Base-by-base conservation (phyloP, 2,113 vertebrate genomes). In the Dasyornis broadbenti region DNA sequence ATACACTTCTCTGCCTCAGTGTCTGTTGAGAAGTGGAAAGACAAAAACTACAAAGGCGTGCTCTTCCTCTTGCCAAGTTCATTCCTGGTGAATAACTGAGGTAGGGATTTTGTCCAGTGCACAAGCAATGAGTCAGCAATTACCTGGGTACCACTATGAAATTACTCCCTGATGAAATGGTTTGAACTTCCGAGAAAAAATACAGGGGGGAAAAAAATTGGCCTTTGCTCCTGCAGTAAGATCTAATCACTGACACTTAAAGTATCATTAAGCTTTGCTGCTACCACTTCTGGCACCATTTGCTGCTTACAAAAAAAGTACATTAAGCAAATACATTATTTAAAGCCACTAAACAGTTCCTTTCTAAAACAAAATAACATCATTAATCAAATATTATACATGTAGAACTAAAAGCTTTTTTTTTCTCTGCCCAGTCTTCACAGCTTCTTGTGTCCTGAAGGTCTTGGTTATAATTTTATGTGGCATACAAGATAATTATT, bases 141-240 rank as follows among this genome's bases (percentile, higher is more conserved):
- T 52, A 70, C 49, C 61, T 52, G 61, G 7, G 3, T 68, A 68
- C 11, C 53, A 39, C 45, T 57, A 61, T 31, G 49, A 42, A 94
- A 88, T 53, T 42, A 37, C 20, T 84, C 76, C 54, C 40, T 40
- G 12, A 69, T 39, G 1, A 92, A 63, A 84, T n/a, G 7, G 65
- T 56, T 75, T 56, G 22, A 81, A n/a, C 20, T 73, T 69, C 53
- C 18, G 87, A 75, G 37, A 50, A 65, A 73, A 89, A 59, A 89
- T 6, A 64, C 2, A 8, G 5, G 5, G 11, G 0, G 3, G 1
- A 4, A 22, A 40, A 56, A 35, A 35, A 39, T 0, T 28, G 16
- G 30, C 17, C 66, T 91, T 91, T 86, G 53, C 37, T 82, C n/a
- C 49, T 79, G 23, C 49, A 82, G 11, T 82, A 86, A 81, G 28